These are phyloP conservation scores for Cosmorhoe ocellata DNA, from an alignment of 2,888 invertebrate genomes.

Conservation along the genomic window DNA sequence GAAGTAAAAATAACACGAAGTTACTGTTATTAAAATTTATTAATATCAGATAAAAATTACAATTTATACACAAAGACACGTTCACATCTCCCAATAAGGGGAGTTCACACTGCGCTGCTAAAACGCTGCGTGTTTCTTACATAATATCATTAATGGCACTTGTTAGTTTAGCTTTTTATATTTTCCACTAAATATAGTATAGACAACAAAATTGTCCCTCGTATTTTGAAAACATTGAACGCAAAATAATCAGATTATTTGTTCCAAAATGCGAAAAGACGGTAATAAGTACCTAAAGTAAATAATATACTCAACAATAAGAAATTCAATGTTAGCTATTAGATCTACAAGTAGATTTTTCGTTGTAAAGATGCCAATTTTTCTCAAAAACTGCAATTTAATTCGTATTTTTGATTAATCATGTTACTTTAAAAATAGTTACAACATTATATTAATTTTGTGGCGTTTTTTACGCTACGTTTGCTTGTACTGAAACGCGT, in stretches of 20 bases:
- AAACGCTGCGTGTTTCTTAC: constrained; percentile 24
- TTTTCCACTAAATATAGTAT: constrained; percentile 17
- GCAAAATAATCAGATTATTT: too few species aligned
- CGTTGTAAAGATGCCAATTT: constrained; percentile 30
- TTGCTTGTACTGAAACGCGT: constrained; percentile 34
- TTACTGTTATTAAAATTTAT: constrained; percentile 33
- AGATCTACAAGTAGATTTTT: constrained; percentile 3
- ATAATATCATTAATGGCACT: constrained; percentile 70
- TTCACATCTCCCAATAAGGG: constrained; percentile 18
- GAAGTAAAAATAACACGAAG: constrained; percentile 13
- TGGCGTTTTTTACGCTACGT: constrained; percentile 36
- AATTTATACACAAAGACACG: constrained; percentile 34
- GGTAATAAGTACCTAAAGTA: neutral
- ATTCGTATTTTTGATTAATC: constrained; percentile 18
- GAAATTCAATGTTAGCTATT: constrained; percentile 29
- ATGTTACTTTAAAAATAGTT: constrained; percentile 24
- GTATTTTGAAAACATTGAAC: constrained; percentile 1
- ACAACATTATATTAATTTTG: constrained; percentile 14
- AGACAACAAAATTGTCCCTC: constrained; percentile 12
- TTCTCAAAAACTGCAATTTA: constrained; percentile 20
- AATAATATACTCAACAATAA: neutral
- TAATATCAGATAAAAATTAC: constrained; percentile 37
- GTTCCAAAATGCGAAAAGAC: neutral
- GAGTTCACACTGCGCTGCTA: constrained; percentile 10
- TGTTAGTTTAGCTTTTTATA: constrained; percentile 48